A percentile compares a stretch with the other conserved stretches of the same genome.
Evolutionary conservation across 2,797 vertebrate species (phyloP).

Genomic region (Podarcis lilfordi): DNA sequence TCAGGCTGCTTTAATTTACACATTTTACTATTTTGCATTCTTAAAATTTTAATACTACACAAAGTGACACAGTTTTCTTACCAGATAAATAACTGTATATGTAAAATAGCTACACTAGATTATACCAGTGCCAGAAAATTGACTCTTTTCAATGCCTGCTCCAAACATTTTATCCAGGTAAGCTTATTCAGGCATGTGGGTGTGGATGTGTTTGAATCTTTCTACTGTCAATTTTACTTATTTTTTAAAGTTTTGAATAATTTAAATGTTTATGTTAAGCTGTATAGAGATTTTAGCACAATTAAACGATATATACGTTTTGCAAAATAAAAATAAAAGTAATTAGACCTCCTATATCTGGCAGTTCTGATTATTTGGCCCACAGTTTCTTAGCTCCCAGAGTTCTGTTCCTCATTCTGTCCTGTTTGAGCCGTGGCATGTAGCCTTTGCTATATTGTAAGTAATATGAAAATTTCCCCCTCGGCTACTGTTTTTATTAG

Average conservation of each 20-base stretch:
- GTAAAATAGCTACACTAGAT: background rate
- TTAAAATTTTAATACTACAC: slow-evolving; percentile 23
- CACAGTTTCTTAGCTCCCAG: background rate
- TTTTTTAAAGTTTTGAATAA: no score
- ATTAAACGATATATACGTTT: no score
- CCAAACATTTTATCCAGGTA: no score
- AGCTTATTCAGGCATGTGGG: no score
- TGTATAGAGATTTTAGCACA: no score
- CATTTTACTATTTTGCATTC: slow-evolving; percentile 21
- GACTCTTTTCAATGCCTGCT: no score
- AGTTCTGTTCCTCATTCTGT: background rate
- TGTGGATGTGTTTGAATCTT: no score
- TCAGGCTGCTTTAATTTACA: slow-evolving; percentile 21
- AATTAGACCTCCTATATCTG: background rate
- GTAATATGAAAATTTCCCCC: background rate
- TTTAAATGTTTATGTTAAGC: no score
- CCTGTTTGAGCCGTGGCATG: background rate
- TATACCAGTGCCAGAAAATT: no score
- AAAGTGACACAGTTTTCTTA: background rate
- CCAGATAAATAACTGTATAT: background rate
- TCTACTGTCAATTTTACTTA: no score
- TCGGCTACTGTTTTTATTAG: background rate
- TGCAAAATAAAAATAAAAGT: background rate
- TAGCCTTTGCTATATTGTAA: background rate
- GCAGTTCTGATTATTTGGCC: background rate